A percentile compares a stretch with the other conserved stretches of the same genome.
Evolutionary conservation across 2,797 vertebrate genomes (phyloP).

Genomic region (Enteromius mattozi): DNA sequence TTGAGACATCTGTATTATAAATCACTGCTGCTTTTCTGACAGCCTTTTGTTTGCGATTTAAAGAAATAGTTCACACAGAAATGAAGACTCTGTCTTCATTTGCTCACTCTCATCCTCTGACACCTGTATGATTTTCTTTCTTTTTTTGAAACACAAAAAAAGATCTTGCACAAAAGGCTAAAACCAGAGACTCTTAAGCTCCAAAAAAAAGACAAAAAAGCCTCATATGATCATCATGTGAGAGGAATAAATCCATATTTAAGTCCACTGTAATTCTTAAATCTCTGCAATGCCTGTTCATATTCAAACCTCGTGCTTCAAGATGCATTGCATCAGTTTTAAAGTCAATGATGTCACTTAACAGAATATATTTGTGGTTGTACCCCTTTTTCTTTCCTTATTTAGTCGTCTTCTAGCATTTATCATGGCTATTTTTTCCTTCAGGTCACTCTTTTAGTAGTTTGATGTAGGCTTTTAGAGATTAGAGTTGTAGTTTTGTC

Average conservation of each 20-base stretch:
- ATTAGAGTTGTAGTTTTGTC: slow-evolving; percentile 50
- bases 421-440: slow-evolving; percentile 3
- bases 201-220: background rate
- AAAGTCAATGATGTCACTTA: background rate
- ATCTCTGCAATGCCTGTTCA: background rate
- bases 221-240: background rate
- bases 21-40: background rate
- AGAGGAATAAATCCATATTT: background rate
- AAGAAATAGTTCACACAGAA: slow-evolving; percentile 1
- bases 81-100: background rate
- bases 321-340: background rate
- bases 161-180: background rate
- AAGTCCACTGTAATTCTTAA: background rate
- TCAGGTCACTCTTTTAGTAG: background rate
- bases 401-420: background rate
- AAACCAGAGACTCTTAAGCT: background rate
- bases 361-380: background rate
- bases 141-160: background rate
- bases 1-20: slow-evolving; percentile 8
- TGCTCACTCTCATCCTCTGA: background rate
- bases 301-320: background rate
- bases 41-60: background rate
- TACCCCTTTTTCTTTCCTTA: background rate
- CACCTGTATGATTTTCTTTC: background rate
- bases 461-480: slow-evolving; percentile 30